A percentile compares a stretch with the other conserved stretches of the same genome.
Evolutionary conservation across 2,888 invertebrate species (phyloP).

Genomic region (Cataglyphis cursor): DNA sequence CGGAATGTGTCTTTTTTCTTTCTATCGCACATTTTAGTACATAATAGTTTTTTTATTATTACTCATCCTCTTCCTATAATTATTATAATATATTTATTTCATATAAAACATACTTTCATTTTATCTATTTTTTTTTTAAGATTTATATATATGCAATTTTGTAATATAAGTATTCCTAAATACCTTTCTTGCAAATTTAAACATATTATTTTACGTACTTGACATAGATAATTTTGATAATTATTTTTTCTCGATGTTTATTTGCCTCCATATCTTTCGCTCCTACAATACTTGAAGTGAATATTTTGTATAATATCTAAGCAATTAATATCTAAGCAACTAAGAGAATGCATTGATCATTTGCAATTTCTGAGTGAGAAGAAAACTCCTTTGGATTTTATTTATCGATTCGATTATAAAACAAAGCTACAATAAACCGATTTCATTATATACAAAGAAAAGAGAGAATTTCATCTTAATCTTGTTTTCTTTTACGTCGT

Average conservation of each 20-base stretch:
- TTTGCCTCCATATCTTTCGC: not conserved
- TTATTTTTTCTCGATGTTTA: not conserved
- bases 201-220: not conserved
- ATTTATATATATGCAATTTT: not conserved
- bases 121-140: not conserved
- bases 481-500: slow-evolving; percentile 2
- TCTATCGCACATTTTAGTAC: not conserved
- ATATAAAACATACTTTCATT: not conserved
- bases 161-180: not conserved
- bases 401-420: slow-evolving; percentile 7
- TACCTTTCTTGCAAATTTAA: not conserved
- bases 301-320: not conserved
- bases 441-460: not conserved
- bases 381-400: not conserved
- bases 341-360: not conserved
- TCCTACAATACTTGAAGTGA: slow-evolving; percentile 11
- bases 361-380: not conserved
- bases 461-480: not conserved
- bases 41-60: slow-evolving; percentile 4
- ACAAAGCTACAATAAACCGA: not conserved
- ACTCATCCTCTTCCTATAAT: not conserved
- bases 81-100: not conserved
- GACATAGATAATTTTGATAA: slow-evolving; percentile 6
- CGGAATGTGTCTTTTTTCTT: not conserved
- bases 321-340: not conserved